phyloP scores from a whole-genome alignment of 1,140 invertebrate species.

The Halyomorpha halys region DNA sequence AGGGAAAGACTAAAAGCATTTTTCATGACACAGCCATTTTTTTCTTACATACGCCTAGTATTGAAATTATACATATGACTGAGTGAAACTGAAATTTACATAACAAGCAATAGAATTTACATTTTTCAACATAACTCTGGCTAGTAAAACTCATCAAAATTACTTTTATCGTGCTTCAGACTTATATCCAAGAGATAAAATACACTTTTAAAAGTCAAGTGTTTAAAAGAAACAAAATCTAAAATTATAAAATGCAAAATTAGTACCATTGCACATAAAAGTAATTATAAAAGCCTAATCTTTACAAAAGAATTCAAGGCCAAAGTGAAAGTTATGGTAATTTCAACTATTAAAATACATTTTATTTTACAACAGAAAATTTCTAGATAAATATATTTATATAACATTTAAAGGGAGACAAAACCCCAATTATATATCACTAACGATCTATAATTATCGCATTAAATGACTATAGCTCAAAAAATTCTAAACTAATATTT shows the following conservation, averaged over 20 bases:
- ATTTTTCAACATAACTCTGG: no score
- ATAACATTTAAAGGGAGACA: no score
- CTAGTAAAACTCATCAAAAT: no score
- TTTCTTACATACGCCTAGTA: slow-evolving; percentile 5
- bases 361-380: no score
- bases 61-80: background rate
- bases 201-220: no score
- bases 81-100: no score
- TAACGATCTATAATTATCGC: slow-evolving; percentile 1
- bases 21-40: slow-evolving; percentile 13
- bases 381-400: no score
- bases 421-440: slow-evolving; percentile 6
- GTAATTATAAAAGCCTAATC: slow-evolving; percentile 1
- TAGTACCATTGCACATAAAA: slow-evolving; percentile 17
- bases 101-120: no score
- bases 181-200: no score
- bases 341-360: background rate
- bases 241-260: slow-evolving; percentile 12
- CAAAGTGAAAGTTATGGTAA: slow-evolving; percentile 12
- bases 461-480: slow-evolving; percentile 10
- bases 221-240: background rate
- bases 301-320: slow-evolving; percentile 4
- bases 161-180: no score
- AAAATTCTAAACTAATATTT: slow-evolving; percentile 12
- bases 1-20: slow-evolving; percentile 18